Evolutionary conservation across 2,888 invertebrate genomes (phyloP).

Genomic region (Zootermopsis nevadensis): DNA sequence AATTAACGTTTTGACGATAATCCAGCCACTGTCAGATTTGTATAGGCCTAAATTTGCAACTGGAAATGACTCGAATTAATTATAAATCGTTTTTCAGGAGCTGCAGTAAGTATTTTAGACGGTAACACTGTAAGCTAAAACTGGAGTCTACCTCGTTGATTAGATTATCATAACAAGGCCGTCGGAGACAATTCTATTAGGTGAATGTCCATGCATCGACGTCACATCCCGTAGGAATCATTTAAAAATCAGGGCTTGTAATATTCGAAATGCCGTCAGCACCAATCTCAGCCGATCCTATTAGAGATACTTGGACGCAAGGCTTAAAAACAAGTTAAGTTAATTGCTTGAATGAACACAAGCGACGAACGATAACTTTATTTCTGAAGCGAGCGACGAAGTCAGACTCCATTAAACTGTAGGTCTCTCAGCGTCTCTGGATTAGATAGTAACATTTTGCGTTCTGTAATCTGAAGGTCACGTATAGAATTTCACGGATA

Average conservation of each 20-base stretch:
- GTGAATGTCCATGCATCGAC: slow-evolving; percentile 10
- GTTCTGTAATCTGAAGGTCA: too few relatives aligned
- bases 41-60: not conserved
- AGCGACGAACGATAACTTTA: too few relatives aligned
- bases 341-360: too few relatives aligned
- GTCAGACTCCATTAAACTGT: too few relatives aligned
- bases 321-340: too few relatives aligned
- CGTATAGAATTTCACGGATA: too few relatives aligned
- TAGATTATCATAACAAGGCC: slow-evolving; percentile 49
- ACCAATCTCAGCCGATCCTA: slow-evolving; percentile 6
- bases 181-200: slow-evolving; percentile 33
- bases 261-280: slow-evolving; percentile 32
- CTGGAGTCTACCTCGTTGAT: slow-evolving; percentile 40
- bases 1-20: too few relatives aligned
- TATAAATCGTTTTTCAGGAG: not conserved
- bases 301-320: too few relatives aligned
- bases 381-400: too few relatives aligned
- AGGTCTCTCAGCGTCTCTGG: too few relatives aligned
- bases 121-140: slow-evolving; percentile 35
- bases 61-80: not conserved
- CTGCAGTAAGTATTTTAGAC: not conserved
- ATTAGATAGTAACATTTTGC: too few relatives aligned
- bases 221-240: not conserved
- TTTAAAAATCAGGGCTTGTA: slow-evolving; percentile 30
- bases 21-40: too few relatives aligned